These are phyloP conservation scores for Phenganax subtilis DNA, from an alignment of 92 coral and sea anemone species.

Conservation along the genomic window DNA sequence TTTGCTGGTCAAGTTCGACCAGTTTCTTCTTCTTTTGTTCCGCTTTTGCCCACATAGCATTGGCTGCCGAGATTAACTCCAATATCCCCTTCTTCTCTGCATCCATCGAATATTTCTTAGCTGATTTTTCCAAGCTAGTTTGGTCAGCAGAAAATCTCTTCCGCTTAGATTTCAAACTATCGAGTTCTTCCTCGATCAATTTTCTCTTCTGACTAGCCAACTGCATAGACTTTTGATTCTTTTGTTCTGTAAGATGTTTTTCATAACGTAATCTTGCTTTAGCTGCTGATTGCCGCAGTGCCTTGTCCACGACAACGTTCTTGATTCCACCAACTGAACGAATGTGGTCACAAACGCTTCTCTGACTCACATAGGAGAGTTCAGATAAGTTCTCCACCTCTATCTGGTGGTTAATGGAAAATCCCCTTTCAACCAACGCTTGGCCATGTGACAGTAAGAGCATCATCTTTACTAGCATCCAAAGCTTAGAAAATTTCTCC, in stretches of 20 bases:
- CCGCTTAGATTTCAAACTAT: slow-evolving; percentile 24
- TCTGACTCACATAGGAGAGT: slow-evolving; percentile 1
- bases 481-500: slow-evolving; percentile 20
- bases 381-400: slow-evolving; percentile 24
- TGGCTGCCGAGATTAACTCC: slow-evolving; percentile 10
- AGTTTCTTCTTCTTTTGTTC: slow-evolving; percentile 6
- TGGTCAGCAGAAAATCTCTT: slow-evolving; percentile 19
- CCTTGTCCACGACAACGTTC: slow-evolving; percentile 32
- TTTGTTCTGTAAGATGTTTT: slow-evolving; percentile 25
- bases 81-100: slow-evolving; percentile 6
- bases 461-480: slow-evolving; percentile 26
- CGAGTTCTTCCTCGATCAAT: slow-evolving; percentile 13
- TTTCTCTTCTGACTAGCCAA: slow-evolving; percentile 23
- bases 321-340: slow-evolving; percentile 28
- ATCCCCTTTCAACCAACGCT: slow-evolving; percentile 35
- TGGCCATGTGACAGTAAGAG: slow-evolving; percentile 42
- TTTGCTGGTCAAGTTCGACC: slow-evolving; percentile 14
- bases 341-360: slow-evolving; percentile 33
- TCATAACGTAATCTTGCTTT: slow-evolving; percentile 19
- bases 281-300: slow-evolving; percentile 20
- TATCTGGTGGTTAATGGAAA: slow-evolving; percentile 29
- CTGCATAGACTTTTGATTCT: slow-evolving; percentile 18
- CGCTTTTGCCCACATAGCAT: slow-evolving; percentile 10
- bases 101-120: slow-evolving; percentile 5
- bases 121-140: slow-evolving; percentile 17